Percentiles rank a stretch among this genome's conserved stretches.
Conservation (phyloP, 2,797 vertebrate genomes). For the Clarias platycephalus region DNA sequence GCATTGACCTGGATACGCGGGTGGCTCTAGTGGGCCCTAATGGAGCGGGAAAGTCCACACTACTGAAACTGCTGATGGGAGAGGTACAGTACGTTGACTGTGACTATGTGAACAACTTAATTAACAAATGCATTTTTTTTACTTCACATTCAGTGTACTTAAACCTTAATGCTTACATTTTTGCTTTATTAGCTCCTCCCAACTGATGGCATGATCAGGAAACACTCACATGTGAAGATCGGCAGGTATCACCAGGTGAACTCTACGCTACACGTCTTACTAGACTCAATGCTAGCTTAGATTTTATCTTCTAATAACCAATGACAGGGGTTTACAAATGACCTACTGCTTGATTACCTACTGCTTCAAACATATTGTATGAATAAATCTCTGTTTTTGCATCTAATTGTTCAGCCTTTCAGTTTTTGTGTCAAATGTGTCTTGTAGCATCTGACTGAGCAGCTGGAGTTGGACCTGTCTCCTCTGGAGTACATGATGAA, state of each 20-base stretch:
- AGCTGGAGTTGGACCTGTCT: constrained; percentile 93
- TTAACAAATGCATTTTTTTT: not conserved
- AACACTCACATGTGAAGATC: constrained; percentile 97
- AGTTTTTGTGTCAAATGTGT: not conserved
- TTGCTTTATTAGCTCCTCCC: constrained; percentile 82
- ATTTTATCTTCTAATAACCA: not conserved
- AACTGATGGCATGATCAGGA: constrained; percentile 96
- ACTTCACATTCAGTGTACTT: not conserved
- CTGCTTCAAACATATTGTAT: no score
- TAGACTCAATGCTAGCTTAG: not conserved
- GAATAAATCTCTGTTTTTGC: constrained; percentile 9
- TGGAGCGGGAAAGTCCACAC: constrained; percentile 94
- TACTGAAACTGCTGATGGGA: constrained; percentile 94
- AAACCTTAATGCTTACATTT: not conserved
- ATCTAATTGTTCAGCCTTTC: not conserved
- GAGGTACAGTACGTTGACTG: constrained; percentile 78
- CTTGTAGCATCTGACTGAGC: constrained; percentile 91
- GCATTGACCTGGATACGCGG: constrained; percentile 93
- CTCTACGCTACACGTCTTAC: not conserved
- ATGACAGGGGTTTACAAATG: not conserved
- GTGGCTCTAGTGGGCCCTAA: constrained; percentile 98
- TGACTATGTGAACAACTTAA: not conserved
- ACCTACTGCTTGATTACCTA: not conserved
- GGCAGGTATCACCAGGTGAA: constrained; percentile 96
- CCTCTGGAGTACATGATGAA: constrained; percentile 99